Conservation (phyloP, 1,140 invertebrate species). For the Arion vulgaris region DNA sequence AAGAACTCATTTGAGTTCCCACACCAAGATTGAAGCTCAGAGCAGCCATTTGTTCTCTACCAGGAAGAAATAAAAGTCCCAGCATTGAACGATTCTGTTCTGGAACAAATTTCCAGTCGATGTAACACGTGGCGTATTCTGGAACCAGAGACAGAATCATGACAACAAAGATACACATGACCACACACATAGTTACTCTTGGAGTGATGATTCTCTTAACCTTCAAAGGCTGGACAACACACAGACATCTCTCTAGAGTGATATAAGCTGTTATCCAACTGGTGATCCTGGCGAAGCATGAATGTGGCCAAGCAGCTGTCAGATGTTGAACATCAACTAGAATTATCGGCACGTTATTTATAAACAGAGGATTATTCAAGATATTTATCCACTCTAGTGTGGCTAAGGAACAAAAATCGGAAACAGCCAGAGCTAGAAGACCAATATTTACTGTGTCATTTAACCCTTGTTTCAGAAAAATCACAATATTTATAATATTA, state of each 20-base stretch:
- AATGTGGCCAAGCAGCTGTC: background rate
- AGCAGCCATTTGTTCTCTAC: background rate
- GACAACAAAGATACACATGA: background rate
- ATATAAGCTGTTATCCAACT: conserved; percentile 24
- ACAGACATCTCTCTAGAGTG: conserved; percentile 18
- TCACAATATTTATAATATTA: too few species aligned
- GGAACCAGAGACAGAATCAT: background rate
- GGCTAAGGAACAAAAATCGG: too few species aligned
- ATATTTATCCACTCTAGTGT: background rate
- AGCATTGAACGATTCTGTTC: background rate
- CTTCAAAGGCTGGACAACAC: conserved; percentile 6
- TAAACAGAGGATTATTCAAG: background rate
- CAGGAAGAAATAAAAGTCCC: background rate
- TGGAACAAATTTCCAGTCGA: conserved; percentile 7
- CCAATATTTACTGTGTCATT: too few species aligned
- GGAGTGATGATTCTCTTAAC: conserved; percentile 24
- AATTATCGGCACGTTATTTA: background rate
- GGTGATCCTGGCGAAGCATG: conserved; percentile 13
- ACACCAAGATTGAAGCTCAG: background rate
- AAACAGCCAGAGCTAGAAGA: too few species aligned
- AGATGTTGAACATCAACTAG: background rate
- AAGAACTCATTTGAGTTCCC: background rate
- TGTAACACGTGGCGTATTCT: background rate
- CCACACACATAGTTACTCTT: background rate
- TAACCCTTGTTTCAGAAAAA: too few species aligned